Conservation (phyloP, 2,888 invertebrate species). For the Sphinx pinastri region DNA sequence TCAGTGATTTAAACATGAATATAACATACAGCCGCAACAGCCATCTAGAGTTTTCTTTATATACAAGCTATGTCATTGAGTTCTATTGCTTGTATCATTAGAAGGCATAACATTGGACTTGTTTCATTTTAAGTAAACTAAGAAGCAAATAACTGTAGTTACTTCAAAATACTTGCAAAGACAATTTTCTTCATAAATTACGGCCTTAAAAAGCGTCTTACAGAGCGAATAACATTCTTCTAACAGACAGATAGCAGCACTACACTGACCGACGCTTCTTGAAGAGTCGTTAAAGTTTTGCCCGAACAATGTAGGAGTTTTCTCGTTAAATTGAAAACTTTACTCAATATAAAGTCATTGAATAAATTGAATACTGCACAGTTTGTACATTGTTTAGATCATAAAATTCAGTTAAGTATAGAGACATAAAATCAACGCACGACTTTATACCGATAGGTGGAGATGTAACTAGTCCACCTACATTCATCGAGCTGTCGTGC, state of each 20-base stretch:
- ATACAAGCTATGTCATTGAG: no score
- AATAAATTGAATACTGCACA: neutral
- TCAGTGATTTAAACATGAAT: no score
- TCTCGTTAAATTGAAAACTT: constrained; percentile 45
- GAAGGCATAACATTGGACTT: no score
- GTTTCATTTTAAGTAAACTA: no score
- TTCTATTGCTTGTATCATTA: no score
- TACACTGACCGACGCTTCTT: constrained; percentile 16
- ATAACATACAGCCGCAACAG: no score
- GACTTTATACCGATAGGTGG: no score
- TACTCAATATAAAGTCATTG: constrained; percentile 35
- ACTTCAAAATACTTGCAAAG: neutral
- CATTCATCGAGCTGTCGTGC: no score
- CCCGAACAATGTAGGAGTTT: constrained; percentile 39
- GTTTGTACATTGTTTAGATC: neutral
- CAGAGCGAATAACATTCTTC: neutral
- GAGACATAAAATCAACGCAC: no score
- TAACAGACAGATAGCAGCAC: constrained; percentile 18
- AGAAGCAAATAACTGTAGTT: no score
- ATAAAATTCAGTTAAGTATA: neutral
- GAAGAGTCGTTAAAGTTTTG: constrained; percentile 35
- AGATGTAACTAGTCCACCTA: no score
- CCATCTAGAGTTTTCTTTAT: no score
- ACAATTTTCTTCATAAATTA: neutral
- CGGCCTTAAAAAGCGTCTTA: neutral